A percentile compares a stretch with the other conserved stretches of the same genome.
Evolutionary conservation across 23 tunicate species (phyloP).

Genomic region (Pegea sp.): DNA sequence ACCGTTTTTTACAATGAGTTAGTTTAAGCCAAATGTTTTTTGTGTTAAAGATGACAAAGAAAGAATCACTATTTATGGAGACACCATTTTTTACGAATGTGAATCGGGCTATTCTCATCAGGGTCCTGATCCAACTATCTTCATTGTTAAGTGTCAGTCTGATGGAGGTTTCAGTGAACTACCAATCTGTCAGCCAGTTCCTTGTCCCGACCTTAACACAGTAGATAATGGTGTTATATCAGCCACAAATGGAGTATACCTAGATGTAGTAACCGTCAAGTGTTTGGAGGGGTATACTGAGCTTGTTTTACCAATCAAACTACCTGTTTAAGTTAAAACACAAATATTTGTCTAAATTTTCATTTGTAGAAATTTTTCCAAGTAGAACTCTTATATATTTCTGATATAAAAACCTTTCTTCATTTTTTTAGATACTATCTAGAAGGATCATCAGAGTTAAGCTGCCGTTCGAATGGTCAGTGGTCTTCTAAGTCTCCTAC

Average conservation of each 20-base stretch:
- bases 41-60: too few relatives aligned
- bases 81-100: slow-evolving; percentile 21
- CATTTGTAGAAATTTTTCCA: too few relatives aligned
- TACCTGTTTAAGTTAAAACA: neutral
- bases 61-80: too few relatives aligned
- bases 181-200: slow-evolving; percentile 16
- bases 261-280: slow-evolving; percentile 17
- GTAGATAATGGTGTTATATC: slow-evolving; percentile 22
- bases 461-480: slow-evolving; percentile 26
- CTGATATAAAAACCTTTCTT: too few relatives aligned
- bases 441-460: slow-evolving; percentile 3
- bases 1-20: too few relatives aligned
- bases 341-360: neutral
- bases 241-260: slow-evolving; percentile 4
- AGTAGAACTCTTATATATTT: too few relatives aligned
- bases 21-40: too few relatives aligned
- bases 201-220: slow-evolving; percentile 19
- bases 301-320: neutral
- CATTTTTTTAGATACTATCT: slow-evolving; percentile 4
- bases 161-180: slow-evolving; percentile 24
- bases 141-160: slow-evolving; percentile 18
- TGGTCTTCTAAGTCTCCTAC: slow-evolving; percentile 20
- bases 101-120: slow-evolving; percentile 29
- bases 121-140: too few relatives aligned
- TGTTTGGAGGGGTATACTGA: slow-evolving; percentile 42